Conservation (phyloP, 2,113 vertebrate genomes). For the Neoarius graeffei region DNA sequence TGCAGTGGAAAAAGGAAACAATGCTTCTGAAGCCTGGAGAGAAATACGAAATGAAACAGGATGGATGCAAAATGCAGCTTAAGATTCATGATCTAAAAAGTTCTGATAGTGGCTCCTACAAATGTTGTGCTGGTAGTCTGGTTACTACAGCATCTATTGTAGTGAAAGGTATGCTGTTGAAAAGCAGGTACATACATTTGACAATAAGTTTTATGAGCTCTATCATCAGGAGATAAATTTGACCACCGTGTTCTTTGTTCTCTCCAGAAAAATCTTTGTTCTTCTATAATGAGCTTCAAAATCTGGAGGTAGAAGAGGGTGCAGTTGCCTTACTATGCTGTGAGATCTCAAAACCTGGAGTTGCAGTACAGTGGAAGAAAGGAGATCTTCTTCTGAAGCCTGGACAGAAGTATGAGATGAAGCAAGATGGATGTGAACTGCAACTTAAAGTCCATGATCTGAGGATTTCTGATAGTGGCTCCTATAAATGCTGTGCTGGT, state of each 20-base stretch:
- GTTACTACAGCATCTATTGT: conserved; percentile 68
- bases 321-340: conserved; percentile 75
- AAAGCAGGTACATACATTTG: not conserved
- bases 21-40: conserved; percentile 66
- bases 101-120: conserved; percentile 76
- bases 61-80: conserved; percentile 72
- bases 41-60: conserved; percentile 80
- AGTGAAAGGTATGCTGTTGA: conserved; percentile 66
- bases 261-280: conserved; percentile 37
- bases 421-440: conserved; percentile 65
- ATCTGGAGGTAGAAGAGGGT: conserved; percentile 79
- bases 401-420: conserved; percentile 72
- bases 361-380: conserved; percentile 80
- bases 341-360: conserved; percentile 75
- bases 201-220: not conserved
- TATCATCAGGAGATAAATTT: not conserved
- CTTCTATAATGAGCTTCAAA: conserved; percentile 80
- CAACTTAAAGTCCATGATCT: conserved; percentile 78
- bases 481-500: conserved; percentile 68
- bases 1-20: conserved; percentile 72
- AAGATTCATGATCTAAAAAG: conserved; percentile 71
- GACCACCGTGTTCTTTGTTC: not conserved
- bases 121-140: conserved; percentile 67
- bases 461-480: conserved; percentile 67
- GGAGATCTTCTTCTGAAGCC: conserved; percentile 73